phyloP scores from a whole-genome alignment of 2,888 invertebrate genomes.

The Linhomoeus sp. region DNA sequence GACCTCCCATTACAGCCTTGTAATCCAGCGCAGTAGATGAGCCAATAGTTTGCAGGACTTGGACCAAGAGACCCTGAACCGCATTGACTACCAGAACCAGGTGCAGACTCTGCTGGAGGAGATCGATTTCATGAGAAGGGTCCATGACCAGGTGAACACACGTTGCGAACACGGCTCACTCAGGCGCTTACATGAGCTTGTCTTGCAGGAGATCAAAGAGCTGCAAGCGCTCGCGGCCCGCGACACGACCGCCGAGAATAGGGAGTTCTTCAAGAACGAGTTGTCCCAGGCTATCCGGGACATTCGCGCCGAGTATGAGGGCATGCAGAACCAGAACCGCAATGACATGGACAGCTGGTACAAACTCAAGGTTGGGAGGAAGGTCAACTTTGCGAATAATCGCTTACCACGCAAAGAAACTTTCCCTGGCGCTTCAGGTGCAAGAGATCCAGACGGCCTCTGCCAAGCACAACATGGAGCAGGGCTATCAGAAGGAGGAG shows the following conservation, averaged over 20 bases:
- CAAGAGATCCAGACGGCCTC: slow-evolving; percentile 36
- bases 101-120: slow-evolving; percentile 35
- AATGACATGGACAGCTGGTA: slow-evolving; percentile 35
- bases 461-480: slow-evolving; percentile 31
- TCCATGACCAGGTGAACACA: slow-evolving; percentile 36
- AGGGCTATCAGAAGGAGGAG: slow-evolving; percentile 33
- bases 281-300: slow-evolving; percentile 35
- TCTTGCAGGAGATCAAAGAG: slow-evolving; percentile 36
- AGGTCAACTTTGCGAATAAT: no score
- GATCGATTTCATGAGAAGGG: slow-evolving; percentile 34
- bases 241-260: slow-evolving; percentile 36
- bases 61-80: slow-evolving; percentile 34
- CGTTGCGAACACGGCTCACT: no score
- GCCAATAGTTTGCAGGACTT: slow-evolving; percentile 33
- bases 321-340: slow-evolving; percentile 29
- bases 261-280: slow-evolving; percentile 38
- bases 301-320: slow-evolving; percentile 36
- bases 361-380: slow-evolving; percentile 37
- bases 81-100: slow-evolving; percentile 35
- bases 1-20: no score
- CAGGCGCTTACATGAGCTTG: no score
- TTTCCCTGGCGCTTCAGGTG: no score
- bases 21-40: no score
- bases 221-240: slow-evolving; percentile 34
- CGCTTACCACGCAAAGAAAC: no score